A percentile compares a stretch with the other conserved stretches of the same genome.
phyloP scores from a whole-genome alignment of 2,113 vertebrate genomes.

The Raja brachyura region DNA sequence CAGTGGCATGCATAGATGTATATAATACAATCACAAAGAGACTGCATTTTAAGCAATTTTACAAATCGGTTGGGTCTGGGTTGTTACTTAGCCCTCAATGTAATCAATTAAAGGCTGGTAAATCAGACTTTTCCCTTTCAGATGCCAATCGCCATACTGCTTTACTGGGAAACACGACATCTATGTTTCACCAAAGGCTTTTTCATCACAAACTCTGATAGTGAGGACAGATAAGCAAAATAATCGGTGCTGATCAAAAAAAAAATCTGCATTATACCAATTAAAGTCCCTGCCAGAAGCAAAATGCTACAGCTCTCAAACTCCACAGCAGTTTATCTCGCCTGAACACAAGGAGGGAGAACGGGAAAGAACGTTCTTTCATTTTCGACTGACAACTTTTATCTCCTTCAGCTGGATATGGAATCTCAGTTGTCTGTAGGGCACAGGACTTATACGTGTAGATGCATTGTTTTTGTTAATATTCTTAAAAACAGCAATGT shows the following conservation, averaged over 20 bases:
- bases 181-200: constrained; percentile 85
- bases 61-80: constrained; percentile 77
- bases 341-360: constrained; percentile 72
- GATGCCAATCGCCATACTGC: constrained; percentile 82
- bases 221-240: constrained; percentile 87
- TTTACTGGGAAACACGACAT: constrained; percentile 79
- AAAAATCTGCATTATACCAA: constrained; percentile 98
- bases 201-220: constrained; percentile 98
- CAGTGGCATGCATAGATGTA: neutral
- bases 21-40: constrained; percentile 57
- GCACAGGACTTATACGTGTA: constrained; percentile 46
- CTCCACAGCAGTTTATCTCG: constrained; percentile 78
- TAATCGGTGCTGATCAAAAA: constrained; percentile 97
- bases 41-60: constrained; percentile 82
- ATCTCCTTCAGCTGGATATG: constrained; percentile 56
- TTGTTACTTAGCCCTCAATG: constrained; percentile 75
- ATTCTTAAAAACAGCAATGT: constrained; percentile 43
- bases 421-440: constrained; percentile 51
- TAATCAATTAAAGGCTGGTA: constrained; percentile 90
- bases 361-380: constrained; percentile 59
- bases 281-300: constrained; percentile 87
- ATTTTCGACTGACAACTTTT: constrained; percentile 62
- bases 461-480: constrained; percentile 38
- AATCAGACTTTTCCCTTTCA: constrained; percentile 91
- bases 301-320: constrained; percentile 64